Evolutionary conservation across 1,140 invertebrate species (phyloP).

Genomic region (Acromyrmex charruanus): DNA sequence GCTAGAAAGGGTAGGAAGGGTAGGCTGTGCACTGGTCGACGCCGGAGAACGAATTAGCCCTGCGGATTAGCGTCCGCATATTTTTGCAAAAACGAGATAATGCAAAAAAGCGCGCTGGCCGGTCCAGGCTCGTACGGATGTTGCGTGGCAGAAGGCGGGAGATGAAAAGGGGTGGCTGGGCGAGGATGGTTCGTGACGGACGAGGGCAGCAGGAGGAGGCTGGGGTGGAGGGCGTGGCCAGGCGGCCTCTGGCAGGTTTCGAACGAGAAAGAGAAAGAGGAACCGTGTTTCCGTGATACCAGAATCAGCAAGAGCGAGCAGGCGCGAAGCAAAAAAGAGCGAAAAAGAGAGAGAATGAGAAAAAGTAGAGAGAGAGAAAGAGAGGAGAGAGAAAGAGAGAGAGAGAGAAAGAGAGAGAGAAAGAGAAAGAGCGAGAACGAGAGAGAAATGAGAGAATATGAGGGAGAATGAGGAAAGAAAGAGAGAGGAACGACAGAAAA

Average conservation of each 20-base stretch:
- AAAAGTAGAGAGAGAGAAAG: constrained; percentile 69
- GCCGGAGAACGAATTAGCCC: constrained; percentile 80
- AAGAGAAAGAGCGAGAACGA: not conserved
- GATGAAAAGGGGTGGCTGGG: constrained; percentile 74
- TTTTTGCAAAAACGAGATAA: constrained; percentile 86
- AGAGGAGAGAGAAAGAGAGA: constrained; percentile 20
- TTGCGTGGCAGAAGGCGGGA: constrained; percentile 74
- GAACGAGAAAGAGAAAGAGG: constrained; percentile 81
- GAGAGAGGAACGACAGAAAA: constrained; percentile 70
- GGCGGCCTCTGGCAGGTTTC: constrained; percentile 81
- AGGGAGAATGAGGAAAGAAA: constrained; percentile 54
- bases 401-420: not conserved
- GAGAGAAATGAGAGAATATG: not conserved
- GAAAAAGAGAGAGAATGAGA: not conserved
- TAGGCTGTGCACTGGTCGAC: constrained; percentile 49
- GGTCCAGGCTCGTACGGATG: constrained; percentile 73
- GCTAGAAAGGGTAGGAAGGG: constrained; percentile 42
- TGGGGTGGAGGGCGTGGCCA: constrained; percentile 83
- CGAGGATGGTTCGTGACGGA: constrained; percentile 75
- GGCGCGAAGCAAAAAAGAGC: constrained; percentile 40
- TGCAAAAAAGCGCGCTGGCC: constrained; percentile 81
- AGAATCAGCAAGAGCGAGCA: constrained; percentile 71
- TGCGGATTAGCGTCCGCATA: constrained; percentile 83
- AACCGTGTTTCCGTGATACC: constrained; percentile 76
- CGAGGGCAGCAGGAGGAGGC: constrained; percentile 70